Conservation (phyloP, 2,113 vertebrate species). For the Felis catus region F.catus_Fca126_mat1.0 CM031412.1:55282501-55283000, state of each 20-base stretch:
- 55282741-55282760: too few relatives aligned
- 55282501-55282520: neutral
- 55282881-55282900: too few relatives aligned
- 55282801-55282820: too few relatives aligned
- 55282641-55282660: neutral
- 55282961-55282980: neutral
- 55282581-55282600: neutral
- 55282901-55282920: neutral
- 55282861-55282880: too few relatives aligned
- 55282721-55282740: too few relatives aligned
- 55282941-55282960: neutral
- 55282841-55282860: too few relatives aligned
- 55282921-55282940: neutral
- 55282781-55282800: too few relatives aligned
- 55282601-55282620: neutral
- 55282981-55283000: neutral
- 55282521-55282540: neutral
- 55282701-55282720: too few relatives aligned
- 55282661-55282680: too few relatives aligned
- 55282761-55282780: too few relatives aligned
- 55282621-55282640: neutral
- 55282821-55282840: too few relatives aligned
- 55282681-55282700: too few relatives aligned
- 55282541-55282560: neutral
- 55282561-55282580: neutral